A percentile compares a stretch with the other conserved stretches of the same genome.
These are phyloP conservation scores for Acanthacorydalis orientalis DNA, from an alignment of 2,888 invertebrate species.

Conservation along the genomic window DNA sequence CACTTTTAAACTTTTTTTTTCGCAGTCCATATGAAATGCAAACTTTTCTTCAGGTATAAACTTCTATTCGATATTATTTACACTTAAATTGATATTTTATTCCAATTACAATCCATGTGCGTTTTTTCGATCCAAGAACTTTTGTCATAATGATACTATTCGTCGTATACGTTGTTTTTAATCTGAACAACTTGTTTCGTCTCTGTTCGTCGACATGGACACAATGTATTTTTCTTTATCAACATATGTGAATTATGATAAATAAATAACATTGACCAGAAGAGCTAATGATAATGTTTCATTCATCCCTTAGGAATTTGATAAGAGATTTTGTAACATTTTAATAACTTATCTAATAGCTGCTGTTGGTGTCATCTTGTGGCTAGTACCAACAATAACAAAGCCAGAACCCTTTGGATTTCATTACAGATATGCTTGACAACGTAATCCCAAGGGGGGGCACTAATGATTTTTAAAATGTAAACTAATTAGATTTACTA, in stretches of 20 bases:
- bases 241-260: not conserved
- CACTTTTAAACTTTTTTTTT: too few relatives aligned
- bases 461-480: too few relatives aligned
- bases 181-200: not conserved
- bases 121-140: not conserved
- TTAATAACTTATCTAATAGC: not conserved
- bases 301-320: not conserved
- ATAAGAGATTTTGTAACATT: not conserved
- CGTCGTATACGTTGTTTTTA: not conserved
- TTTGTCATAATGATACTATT: not conserved
- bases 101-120: not conserved
- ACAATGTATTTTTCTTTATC: too few relatives aligned
- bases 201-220: too few relatives aligned
- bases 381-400: not conserved
- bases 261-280: not conserved
- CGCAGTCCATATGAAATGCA: too few relatives aligned
- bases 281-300: not conserved
- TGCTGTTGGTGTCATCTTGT: not conserved
- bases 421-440: not conserved
- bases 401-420: not conserved
- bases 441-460: not conserved
- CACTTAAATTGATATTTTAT: not conserved
- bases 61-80: too few relatives aligned
- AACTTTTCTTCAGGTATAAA: too few relatives aligned
- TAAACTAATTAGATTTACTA: too few relatives aligned